These are phyloP conservation scores for Phymatocera aterrima DNA, from an alignment of 2,888 invertebrate genomes.

Conservation along the genomic window DNA sequence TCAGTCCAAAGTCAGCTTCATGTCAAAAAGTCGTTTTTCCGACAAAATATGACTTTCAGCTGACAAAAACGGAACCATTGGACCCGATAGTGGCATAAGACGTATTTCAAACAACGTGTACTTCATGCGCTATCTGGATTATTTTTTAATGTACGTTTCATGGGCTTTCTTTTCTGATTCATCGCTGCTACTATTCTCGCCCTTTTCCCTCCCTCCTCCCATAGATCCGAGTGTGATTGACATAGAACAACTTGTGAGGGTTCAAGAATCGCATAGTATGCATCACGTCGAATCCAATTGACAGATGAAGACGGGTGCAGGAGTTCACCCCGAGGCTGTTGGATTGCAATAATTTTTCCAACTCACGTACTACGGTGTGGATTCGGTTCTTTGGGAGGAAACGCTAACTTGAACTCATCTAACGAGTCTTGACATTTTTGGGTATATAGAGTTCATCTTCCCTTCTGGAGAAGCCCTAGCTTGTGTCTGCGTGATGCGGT, in stretches of 20 bases:
- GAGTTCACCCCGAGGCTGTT: constrained; percentile 55
- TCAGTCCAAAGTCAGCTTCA: no score
- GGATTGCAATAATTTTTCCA: constrained; percentile 71
- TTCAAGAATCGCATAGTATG: constrained; percentile 17
- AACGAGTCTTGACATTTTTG: constrained; percentile 70
- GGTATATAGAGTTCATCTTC: constrained; percentile 54
- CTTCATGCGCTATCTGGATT: no score
- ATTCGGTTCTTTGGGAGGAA: not conserved
- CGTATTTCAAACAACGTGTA: no score
- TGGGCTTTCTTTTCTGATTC: not conserved
- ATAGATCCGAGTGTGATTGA: constrained; percentile 7
- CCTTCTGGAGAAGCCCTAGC: not conserved
- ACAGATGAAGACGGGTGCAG: not conserved
- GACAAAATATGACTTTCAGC: no score
- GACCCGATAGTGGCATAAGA: no score
- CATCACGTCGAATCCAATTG: constrained; percentile 35
- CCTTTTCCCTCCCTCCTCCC: not conserved
- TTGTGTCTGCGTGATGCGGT: not conserved
- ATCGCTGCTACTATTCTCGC: not conserved
- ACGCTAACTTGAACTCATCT: constrained; percentile 53
- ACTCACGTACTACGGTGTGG: constrained; percentile 63
- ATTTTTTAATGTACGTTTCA: no score
- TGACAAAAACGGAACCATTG: no score
- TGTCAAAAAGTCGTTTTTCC: no score
- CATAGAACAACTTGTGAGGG: not conserved